Base-by-base conservation (phyloP, 2,888 invertebrate species). In the Caenorhabditis drosophilae region DNA sequence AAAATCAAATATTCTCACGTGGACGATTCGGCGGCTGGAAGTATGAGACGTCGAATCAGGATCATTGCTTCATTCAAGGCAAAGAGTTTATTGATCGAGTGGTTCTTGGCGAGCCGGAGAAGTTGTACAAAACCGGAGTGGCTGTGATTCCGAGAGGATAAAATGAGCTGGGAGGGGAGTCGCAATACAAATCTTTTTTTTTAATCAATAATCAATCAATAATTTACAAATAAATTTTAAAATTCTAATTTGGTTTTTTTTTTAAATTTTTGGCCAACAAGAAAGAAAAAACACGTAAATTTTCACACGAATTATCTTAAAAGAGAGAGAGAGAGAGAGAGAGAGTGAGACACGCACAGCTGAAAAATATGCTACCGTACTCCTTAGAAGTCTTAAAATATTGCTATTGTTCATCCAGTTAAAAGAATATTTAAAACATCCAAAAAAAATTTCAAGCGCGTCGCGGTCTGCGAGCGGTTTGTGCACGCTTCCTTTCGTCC, bases 1-100 rank as follows among this genome's bases (percentile, higher is more conserved):
- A 68, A 40, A 54, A 77, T 47, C 44, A 46, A 16, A 83, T 83
- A 53, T 83, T 80, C 63, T 79, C 78, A 12, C 63, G 83, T 38
- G 83, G 83, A 27, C 73, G 83, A 42, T 83, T 83, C 61, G 83
- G 83, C 18, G 82, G 81, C 45, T 80, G 80, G 80, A 80, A 80
- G 50, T 80, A 80, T 57, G 81, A 78, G 63, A 53, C 70, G 0
- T 71, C 72, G 23, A 74, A 74, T 51, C 73, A 73, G 50, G 83
- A 83, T n/a, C 82, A 84, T 69, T 84, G 84, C 60, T 78, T 85
- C 60, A 82, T 81, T 42, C 83, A 81, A 58, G 80, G 71, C 40
- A 79, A 78, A 53, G 82, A 82, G 50, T 69, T 82, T 49, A 66
- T 77, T 38, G 82, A 82, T 61, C 63, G 82, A n/a, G 67, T 82